Conservation (phyloP, 2,113 vertebrate species). For the Solea senegalensis region DNA sequence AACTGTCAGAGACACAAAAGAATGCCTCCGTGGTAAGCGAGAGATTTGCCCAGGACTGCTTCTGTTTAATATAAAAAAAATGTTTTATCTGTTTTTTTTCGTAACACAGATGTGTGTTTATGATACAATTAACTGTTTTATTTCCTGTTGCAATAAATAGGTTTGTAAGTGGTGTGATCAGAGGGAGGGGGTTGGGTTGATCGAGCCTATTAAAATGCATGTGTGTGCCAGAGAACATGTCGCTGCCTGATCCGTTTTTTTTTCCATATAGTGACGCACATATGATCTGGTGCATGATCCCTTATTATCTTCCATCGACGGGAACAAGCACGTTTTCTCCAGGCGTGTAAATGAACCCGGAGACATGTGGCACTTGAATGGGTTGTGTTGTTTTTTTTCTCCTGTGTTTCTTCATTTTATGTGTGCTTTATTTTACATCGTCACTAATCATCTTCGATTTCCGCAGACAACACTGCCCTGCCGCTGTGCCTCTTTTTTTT, state of each 20-base stretch:
- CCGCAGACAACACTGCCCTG: neutral
- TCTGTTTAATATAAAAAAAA: conserved; percentile 64
- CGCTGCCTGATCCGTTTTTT: conserved; percentile 6
- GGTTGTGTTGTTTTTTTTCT: conserved; percentile 7
- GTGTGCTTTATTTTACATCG: conserved; percentile 18
- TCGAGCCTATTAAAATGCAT: neutral
- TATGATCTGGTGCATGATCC: no score
- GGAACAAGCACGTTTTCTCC: neutral
- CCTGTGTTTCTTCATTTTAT: conserved; percentile 10
- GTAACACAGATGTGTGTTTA: conserved; percentile 63
- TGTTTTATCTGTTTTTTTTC: conserved; percentile 44
- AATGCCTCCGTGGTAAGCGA: conserved; percentile 9
- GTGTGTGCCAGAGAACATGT: conserved; percentile 7
- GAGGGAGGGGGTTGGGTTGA: neutral
- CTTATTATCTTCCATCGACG: conserved; percentile 28
- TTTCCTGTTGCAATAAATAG: conserved; percentile 48
- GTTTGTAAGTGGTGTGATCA: conserved; percentile 34
- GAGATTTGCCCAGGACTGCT: conserved; percentile 37
- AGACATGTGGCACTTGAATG: neutral
- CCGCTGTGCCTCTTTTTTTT: conserved; percentile 7
- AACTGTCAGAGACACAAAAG: neutral
- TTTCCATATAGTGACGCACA: neutral
- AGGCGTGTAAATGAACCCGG: neutral
- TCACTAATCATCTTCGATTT: conserved; percentile 36
- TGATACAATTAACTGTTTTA: conserved; percentile 64